Evolutionary conservation across 2,888 invertebrate species (phyloP), one percentile per base, ranked within the genome.

Genomic region (Colostygia pectinataria): DNA sequence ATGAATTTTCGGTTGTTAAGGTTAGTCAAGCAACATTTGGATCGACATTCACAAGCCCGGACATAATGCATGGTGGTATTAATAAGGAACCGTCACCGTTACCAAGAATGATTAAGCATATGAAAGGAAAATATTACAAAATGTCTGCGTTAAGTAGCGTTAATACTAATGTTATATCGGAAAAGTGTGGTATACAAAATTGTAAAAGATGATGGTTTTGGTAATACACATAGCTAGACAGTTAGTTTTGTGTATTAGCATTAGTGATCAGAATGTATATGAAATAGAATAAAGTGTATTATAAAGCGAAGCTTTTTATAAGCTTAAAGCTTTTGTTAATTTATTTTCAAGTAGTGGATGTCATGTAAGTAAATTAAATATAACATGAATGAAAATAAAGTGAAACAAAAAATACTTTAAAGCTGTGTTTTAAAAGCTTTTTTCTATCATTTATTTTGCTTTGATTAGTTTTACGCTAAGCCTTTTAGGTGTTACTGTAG

Each of bases 71-170:
- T 75, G 79, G 84, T 83, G 83, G 83, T 64, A 70, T 74, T 66
- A 58, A 20, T 6, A 72, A 69, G 74, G 80, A 73, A 80, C 89
- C 89, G 80, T 89, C 83, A 89, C 90, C 90, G 87, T 81, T 77
- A 88, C 88, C 89, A 89, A 89, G 87, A 87, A 84, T 88, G 90
- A 86, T 85, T 88, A 90, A 90, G 90, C 90, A 89, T 76, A 77
- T 70, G 77, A 81, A 77, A 69, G 68, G 74, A 65, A 77, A 74
- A 83, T 70, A 78, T 86, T 84, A 87, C 77, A 77, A 74, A 79
- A 66, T 70, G 66, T 54, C 54, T 54, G 47, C 25, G 42, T 47
- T 28, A 52, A 56, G 27, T 45, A 53, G 39, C 51, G 9, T 48
- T 56, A 48, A 27, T 36, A 41, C 49, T 61, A n/a, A 57, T 15